Conservation (phyloP, 2,888 invertebrate genomes). For the Resseliella maxima region DNA sequence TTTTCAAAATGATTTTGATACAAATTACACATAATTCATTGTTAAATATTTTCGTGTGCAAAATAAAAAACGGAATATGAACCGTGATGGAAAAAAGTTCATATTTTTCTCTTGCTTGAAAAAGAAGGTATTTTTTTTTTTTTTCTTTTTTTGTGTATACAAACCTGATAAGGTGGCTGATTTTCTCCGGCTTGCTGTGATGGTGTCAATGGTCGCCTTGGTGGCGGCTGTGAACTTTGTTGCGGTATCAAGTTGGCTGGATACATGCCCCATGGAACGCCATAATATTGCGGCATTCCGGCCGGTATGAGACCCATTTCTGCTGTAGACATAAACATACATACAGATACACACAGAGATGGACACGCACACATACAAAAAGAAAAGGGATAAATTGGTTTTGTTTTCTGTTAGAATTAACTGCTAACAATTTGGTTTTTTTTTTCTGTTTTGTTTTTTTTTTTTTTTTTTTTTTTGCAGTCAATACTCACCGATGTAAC, state of each 20-base stretch:
- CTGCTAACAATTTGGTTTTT: background rate
- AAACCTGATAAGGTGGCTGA: slow-evolving; percentile 68
- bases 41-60: slow-evolving; percentile 9
- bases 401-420: background rate
- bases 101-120: background rate
- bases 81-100: background rate
- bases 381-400: background rate
- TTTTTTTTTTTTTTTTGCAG: background rate
- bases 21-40: slow-evolving; percentile 10
- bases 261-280: slow-evolving; percentile 94
- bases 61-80: slow-evolving; percentile 10
- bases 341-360: too few relatives aligned
- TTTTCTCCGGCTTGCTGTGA: slow-evolving; percentile 73
- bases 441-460: background rate
- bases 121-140: background rate
- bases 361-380: background rate
- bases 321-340: too few relatives aligned
- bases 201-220: slow-evolving; percentile 83
- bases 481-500: slow-evolving; percentile 73
- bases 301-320: slow-evolving; percentile 77
- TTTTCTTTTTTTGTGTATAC: slow-evolving; percentile 58
- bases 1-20: background rate
- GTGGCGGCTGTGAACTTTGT: slow-evolving; percentile 71
- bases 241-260: slow-evolving; percentile 82
- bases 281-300: slow-evolving; percentile 91